These are phyloP conservation scores for Poeciliopsis turrubarensis DNA, from an alignment of 2,113 vertebrate genomes.

Conservation along the genomic window DNA sequence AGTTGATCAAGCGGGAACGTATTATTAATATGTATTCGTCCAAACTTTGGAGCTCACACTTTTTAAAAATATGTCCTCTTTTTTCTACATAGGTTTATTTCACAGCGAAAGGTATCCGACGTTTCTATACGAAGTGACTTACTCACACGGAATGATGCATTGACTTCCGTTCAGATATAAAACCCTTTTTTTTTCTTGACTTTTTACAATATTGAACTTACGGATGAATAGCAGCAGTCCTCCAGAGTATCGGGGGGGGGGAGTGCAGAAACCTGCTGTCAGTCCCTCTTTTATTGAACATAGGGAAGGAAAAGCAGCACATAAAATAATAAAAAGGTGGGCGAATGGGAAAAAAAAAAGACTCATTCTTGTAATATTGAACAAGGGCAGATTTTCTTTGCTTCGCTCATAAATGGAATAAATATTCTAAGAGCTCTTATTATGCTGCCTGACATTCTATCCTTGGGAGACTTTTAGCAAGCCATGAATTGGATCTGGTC, in stretches of 20 bases:
- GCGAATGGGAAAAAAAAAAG: slow-evolving; percentile 8
- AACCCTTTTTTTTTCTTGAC: neutral
- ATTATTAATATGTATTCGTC: neutral
- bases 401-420: slow-evolving; percentile 13
- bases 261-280: neutral
- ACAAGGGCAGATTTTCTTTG: slow-evolving; percentile 25
- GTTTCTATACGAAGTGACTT: no score
- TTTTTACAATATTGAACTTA: neutral
- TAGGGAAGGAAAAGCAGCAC: slow-evolving; percentile 1
- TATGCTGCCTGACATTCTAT: slow-evolving; percentile 11
- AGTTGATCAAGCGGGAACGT: neutral
- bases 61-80: neutral
- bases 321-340: slow-evolving; percentile 39
- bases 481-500: neutral
- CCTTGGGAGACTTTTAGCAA: neutral
- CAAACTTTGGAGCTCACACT: neutral
- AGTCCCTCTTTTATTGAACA: neutral
- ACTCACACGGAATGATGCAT: neutral
- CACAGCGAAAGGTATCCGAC: no score
- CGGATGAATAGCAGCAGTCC: neutral
- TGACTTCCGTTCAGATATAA: neutral
- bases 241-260: neutral
- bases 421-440: slow-evolving; percentile 34
- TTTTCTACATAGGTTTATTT: neutral
- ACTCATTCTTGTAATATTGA: slow-evolving; percentile 8